These are phyloP conservation scores for Alfaro cultratus DNA, from an alignment of 2,797 vertebrate genomes.

Conservation along the genomic window DNA sequence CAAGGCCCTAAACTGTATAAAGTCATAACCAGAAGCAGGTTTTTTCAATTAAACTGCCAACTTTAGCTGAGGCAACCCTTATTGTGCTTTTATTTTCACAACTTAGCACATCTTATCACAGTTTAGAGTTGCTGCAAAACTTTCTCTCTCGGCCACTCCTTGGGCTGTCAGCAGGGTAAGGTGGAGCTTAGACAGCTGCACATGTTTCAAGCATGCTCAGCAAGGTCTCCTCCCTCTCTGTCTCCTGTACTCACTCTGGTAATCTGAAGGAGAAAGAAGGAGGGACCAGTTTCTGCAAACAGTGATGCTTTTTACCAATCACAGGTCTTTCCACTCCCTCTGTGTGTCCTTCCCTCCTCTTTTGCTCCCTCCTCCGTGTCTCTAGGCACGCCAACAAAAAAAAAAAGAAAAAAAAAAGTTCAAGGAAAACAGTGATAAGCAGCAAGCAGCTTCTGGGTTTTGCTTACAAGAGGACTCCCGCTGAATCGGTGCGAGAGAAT, in stretches of 20 bases:
- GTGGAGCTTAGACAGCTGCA: slow-evolving; percentile 59
- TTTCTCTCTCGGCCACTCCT: slow-evolving; percentile 51
- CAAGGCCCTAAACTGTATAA: background rate
- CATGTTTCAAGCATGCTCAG: slow-evolving; percentile 72
- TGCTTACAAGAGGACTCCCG: slow-evolving; percentile 80
- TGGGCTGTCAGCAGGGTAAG: slow-evolving; percentile 62
- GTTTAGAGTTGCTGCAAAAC: slow-evolving; percentile 26
- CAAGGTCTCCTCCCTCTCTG: slow-evolving; percentile 44
- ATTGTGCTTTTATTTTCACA: slow-evolving; percentile 17
- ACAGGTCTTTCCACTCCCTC: slow-evolving; percentile 67
- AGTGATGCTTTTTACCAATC: slow-evolving; percentile 74
- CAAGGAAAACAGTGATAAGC: slow-evolving; percentile 76
- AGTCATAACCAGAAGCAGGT: background rate
- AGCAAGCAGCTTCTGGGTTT: slow-evolving; percentile 84
- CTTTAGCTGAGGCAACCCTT: background rate
- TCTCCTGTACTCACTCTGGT: slow-evolving; percentile 35
- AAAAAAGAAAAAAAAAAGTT: slow-evolving; percentile 69
- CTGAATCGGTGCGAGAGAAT: slow-evolving; percentile 68
- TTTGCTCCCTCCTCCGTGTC: slow-evolving; percentile 61
- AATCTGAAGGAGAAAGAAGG: slow-evolving; percentile 55
- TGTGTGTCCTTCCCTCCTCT: slow-evolving; percentile 36
- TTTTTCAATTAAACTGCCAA: background rate
- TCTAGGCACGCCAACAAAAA: slow-evolving; percentile 67
- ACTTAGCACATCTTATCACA: slow-evolving; percentile 29
- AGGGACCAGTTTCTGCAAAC: slow-evolving; percentile 48